Evolutionary conservation across 2,797 vertebrate genomes (phyloP).

Genomic region (Cirrhinus mrigala): DNA sequence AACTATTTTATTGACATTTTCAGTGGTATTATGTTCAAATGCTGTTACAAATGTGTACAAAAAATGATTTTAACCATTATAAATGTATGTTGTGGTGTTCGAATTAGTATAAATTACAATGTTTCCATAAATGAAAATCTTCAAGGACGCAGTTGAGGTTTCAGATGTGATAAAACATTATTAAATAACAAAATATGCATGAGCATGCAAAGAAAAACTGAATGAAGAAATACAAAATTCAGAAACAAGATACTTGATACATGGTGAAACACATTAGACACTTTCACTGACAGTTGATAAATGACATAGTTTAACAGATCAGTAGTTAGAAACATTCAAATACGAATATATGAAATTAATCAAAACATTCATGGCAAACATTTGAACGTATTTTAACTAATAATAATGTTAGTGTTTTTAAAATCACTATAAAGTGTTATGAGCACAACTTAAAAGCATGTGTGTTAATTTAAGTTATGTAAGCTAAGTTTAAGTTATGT

Average conservation of each 20-base stretch:
- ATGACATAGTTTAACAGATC: not conserved
- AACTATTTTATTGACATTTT: too few species aligned
- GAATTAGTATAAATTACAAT: not conserved
- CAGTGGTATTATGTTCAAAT: not conserved
- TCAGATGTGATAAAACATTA: not conserved
- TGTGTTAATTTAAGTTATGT: too few species aligned
- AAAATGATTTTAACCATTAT: not conserved
- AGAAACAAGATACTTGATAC: not conserved
- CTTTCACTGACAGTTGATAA: not conserved
- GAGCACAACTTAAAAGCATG: too few species aligned
- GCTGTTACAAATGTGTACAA: not conserved
- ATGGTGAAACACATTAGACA: not conserved
- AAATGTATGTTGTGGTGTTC: not conserved
- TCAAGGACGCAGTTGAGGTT: not conserved
- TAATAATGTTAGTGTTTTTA: not conserved
- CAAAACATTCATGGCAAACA: not conserved
- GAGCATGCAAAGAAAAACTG: not conserved
- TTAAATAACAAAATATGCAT: not conserved
- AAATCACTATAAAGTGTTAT: not conserved
- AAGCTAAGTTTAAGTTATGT: too few species aligned
- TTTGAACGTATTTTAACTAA: not conserved
- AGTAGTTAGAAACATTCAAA: not conserved
- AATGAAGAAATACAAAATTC: not conserved
- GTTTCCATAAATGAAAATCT: not conserved
- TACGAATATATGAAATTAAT: not conserved